Evolutionary conservation across 2,797 vertebrate species (phyloP).

Genomic region (Alauda arvensis): DNA sequence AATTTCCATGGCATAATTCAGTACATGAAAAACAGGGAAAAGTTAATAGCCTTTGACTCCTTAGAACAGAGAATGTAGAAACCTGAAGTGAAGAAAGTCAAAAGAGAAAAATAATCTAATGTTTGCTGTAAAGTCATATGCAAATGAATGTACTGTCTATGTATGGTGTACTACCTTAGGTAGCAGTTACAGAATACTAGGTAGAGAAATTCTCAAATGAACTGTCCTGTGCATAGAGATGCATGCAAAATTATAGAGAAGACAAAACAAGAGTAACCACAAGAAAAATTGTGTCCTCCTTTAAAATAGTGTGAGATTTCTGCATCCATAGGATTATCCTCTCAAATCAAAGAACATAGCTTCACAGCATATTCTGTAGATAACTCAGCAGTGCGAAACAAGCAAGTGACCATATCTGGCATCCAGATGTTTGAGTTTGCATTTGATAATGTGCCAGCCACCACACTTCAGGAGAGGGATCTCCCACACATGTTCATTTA

Average conservation of each 20-base stretch:
- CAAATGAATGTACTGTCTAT: background rate
- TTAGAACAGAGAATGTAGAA: background rate
- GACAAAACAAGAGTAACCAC: background rate
- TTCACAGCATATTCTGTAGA: conserved; percentile 1
- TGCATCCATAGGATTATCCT: background rate
- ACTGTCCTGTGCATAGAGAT: background rate
- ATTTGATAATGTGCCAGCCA: conserved; percentile 40
- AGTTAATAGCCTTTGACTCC: background rate
- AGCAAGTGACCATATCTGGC: conserved; percentile 24
- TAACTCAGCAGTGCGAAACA: background rate
- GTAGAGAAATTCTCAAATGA: background rate
- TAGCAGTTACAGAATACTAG: background rate
- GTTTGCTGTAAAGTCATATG: background rate
- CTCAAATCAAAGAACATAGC: background rate
- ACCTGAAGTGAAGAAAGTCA: background rate
- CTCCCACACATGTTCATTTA: background rate
- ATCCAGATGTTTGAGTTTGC: conserved; percentile 43
- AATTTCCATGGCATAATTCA: background rate
- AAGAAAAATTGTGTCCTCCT: background rate
- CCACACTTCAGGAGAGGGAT: conserved; percentile 17
- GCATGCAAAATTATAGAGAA: background rate
- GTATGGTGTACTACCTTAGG: background rate
- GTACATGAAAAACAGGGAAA: background rate
- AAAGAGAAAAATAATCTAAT: background rate
- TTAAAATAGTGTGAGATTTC: background rate